Evolutionary conservation across 2,113 vertebrate species (phyloP).

Genomic region (Tringa solitaria): DNA sequence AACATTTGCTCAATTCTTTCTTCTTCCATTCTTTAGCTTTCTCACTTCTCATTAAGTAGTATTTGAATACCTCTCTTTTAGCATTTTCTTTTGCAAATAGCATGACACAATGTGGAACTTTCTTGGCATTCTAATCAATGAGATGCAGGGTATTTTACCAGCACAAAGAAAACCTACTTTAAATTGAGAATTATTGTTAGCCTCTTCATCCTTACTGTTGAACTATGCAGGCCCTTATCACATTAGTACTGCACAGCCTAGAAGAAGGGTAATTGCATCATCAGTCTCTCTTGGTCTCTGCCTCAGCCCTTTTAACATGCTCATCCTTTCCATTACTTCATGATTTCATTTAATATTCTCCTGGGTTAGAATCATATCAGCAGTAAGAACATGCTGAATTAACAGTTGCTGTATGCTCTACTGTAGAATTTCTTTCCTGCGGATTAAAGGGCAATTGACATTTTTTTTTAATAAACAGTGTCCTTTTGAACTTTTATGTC

Average conservation of each 20-base stretch:
- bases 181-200: conserved; percentile 49
- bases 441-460: background rate
- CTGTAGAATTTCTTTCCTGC: background rate
- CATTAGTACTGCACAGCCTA: background rate
- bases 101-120: background rate
- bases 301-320: conserved; percentile 43
- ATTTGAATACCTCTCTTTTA: background rate
- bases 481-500: background rate
- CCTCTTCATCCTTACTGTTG: conserved; percentile 35
- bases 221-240: conserved; percentile 21
- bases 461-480: background rate
- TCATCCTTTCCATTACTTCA: conserved; percentile 45
- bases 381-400: background rate
- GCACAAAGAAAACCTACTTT: conserved; percentile 17
- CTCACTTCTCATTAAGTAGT: conserved; percentile 17
- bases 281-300: conserved; percentile 28
- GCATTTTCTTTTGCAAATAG: conserved; percentile 26
- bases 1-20: background rate
- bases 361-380: background rate
- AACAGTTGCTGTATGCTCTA: background rate
- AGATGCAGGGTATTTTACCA: conserved; percentile 3
- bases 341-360: conserved; percentile 59
- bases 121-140: conserved; percentile 31
- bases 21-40: background rate
- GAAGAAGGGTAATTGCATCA: conserved; percentile 42